phyloP scores from a whole-genome alignment of 2,113 vertebrate genomes.

The Pampusana beccarii region DNA sequence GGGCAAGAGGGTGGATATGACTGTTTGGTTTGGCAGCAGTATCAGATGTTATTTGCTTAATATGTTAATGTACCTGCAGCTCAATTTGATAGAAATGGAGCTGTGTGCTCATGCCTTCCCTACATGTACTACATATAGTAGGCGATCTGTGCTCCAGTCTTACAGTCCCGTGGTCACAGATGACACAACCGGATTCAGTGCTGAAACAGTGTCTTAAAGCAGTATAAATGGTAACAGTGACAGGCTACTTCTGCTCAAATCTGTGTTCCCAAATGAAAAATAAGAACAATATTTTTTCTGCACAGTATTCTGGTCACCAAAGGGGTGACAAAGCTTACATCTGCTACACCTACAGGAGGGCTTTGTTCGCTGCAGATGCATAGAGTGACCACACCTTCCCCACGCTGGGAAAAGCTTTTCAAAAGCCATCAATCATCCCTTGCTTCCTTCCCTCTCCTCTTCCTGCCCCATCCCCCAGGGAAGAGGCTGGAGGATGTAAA shows the following conservation, averaged over 20 bases:
- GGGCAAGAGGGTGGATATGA: neutral
- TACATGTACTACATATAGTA: neutral
- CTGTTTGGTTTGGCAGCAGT: constrained; percentile 3
- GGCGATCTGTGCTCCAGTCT: rapidly evolving
- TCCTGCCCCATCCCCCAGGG: constrained; percentile 37
- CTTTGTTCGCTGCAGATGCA: constrained; percentile 13
- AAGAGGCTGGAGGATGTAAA: constrained; percentile 43
- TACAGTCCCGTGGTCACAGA: neutral
- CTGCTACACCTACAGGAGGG: neutral
- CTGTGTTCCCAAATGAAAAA: neutral
- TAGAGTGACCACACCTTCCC: constrained; percentile 12
- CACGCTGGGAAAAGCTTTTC: neutral
- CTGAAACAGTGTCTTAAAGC: neutral
- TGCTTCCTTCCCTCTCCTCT: constrained; percentile 37
- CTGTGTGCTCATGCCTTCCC: neutral
- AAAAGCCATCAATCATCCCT: constrained; percentile 29
- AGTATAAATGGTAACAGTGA: neutral
- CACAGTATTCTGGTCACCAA: neutral
- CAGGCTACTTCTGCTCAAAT: neutral
- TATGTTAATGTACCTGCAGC: neutral
- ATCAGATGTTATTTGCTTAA: neutral
- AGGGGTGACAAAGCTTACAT: neutral
- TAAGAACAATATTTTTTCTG: neutral
- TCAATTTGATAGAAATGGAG: constrained; percentile 18
- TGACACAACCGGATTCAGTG: neutral